These are phyloP conservation scores for Aproaerema taeniolella DNA, from an alignment of 2,888 invertebrate species.

Conservation along the genomic window DNA sequence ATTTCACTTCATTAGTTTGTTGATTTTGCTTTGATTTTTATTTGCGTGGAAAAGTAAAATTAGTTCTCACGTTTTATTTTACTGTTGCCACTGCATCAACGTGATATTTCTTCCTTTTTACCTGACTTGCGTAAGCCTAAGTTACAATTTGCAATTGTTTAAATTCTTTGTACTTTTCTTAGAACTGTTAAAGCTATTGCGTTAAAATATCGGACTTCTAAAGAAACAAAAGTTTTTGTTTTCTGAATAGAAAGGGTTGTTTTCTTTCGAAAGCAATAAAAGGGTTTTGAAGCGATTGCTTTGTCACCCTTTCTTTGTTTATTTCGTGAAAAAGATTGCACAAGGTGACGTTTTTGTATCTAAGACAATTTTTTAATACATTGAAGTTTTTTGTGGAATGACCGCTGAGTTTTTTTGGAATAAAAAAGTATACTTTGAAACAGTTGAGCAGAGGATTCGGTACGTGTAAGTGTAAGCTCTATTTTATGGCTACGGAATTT, in stretches of 20 bases:
- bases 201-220: constrained; percentile 56
- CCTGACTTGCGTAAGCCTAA: constrained; percentile 22
- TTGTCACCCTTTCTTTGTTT: constrained; percentile 65
- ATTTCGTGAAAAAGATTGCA: constrained; percentile 50
- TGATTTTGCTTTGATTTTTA: too few relatives aligned
- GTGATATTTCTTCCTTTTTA: too few relatives aligned
- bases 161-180: constrained; percentile 32
- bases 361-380: constrained; percentile 36
- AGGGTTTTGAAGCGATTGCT: constrained; percentile 56
- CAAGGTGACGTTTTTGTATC: constrained; percentile 46
- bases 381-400: constrained; percentile 19
- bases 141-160: constrained; percentile 16
- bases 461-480: too few relatives aligned
- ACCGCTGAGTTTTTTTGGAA: constrained; percentile 5
- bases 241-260: constrained; percentile 65
- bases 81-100: too few relatives aligned
- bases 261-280: constrained; percentile 58
- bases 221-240: constrained; percentile 50
- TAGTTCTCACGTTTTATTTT: too few relatives aligned
- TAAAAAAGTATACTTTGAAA: not conserved
- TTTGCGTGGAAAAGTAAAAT: too few relatives aligned
- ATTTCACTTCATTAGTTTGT: too few relatives aligned
- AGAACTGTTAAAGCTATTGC: constrained; percentile 48
- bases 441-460: too few relatives aligned
- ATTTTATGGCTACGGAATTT: too few relatives aligned